Percentiles rank a stretch among this genome's conserved stretches.
Conservation (phyloP, 2,888 invertebrate species). For the Troides helena region DNA sequence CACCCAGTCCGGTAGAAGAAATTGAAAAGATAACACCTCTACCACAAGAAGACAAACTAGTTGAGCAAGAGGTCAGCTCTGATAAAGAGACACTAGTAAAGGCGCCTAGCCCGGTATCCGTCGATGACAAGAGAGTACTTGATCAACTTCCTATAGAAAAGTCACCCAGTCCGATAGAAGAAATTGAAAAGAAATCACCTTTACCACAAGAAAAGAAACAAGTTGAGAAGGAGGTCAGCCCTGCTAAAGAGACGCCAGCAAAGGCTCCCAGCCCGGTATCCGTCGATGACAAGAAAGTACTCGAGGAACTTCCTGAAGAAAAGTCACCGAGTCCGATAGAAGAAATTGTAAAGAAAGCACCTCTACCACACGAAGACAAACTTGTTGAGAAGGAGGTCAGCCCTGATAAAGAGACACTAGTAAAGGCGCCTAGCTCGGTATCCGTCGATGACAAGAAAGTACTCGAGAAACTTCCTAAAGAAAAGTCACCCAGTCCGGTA, state of each 20-base stretch:
- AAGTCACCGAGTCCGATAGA: neutral
- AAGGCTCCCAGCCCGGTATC: neutral
- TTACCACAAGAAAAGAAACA: too few relatives aligned
- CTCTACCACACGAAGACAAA: too few relatives aligned
- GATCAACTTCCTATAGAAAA: slow-evolving; percentile 16
- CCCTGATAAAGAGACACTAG: neutral
- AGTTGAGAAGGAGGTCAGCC: too few relatives aligned
- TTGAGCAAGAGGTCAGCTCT: neutral
- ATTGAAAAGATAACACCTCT: too few relatives aligned
- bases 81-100: neutral
- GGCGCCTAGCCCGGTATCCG: neutral
- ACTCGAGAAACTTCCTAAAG: slow-evolving; percentile 16
- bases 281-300: neutral
- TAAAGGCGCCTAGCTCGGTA: neutral
- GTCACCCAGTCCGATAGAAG: slow-evolving; percentile 4
- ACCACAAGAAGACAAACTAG: too few relatives aligned
- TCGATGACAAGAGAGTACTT: neutral
- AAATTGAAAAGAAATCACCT: neutral
- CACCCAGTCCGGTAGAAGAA: too few relatives aligned
- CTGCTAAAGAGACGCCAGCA: slow-evolving; percentile 9
- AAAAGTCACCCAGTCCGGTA: neutral
- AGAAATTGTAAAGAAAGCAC: too few relatives aligned
- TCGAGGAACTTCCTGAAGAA: neutral
- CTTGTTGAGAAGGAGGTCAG: too few relatives aligned
- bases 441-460: slow-evolving; percentile 1